Percentiles rank a stretch among this genome's conserved stretches.
Conservation (phyloP, 2,113 vertebrate genomes). For the Pycnonotus jocosus region DNA sequence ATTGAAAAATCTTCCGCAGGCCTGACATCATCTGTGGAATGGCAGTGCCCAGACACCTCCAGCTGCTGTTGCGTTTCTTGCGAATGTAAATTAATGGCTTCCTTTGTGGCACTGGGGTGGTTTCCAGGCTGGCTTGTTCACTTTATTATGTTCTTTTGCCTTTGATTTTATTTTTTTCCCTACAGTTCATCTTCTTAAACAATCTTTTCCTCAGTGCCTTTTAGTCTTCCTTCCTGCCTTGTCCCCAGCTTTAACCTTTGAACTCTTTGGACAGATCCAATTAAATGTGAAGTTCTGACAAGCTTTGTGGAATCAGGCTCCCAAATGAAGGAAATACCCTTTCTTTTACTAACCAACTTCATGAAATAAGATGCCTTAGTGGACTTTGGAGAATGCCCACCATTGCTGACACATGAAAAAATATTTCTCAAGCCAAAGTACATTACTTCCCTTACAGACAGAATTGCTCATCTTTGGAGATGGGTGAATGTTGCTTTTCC, state of each 20-base stretch:
- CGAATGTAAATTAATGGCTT: conserved; percentile 59
- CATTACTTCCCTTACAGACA: not conserved
- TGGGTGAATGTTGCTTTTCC: not conserved
- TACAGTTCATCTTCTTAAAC: not conserved
- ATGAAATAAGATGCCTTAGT: not conserved
- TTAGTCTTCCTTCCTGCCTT: not conserved
- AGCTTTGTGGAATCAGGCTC: not conserved
- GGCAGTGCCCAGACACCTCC: conserved; percentile 54
- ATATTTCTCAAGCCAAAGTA: not conserved
- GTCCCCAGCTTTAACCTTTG: not conserved
- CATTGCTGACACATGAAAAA: not conserved
- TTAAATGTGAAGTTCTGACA: not conserved
- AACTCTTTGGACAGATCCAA: not conserved
- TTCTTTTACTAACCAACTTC: not conserved
- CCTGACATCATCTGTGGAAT: conserved; percentile 59
- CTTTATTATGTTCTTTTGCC: not conserved
- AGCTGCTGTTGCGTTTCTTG: conserved; percentile 48
- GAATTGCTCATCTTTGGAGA: not conserved
- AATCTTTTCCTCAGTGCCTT: not conserved
- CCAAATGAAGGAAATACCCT: not conserved
- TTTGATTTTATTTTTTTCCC: not conserved
- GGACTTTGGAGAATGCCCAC: not conserved
- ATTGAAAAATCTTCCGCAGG: conserved; percentile 65
- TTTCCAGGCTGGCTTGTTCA: not conserved
- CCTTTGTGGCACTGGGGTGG: not conserved